A percentile compares a stretch with the other conserved stretches of the same genome.
Conservation (phyloP, 2,797 vertebrate genomes). For the Furcifer pardalis region DNA sequence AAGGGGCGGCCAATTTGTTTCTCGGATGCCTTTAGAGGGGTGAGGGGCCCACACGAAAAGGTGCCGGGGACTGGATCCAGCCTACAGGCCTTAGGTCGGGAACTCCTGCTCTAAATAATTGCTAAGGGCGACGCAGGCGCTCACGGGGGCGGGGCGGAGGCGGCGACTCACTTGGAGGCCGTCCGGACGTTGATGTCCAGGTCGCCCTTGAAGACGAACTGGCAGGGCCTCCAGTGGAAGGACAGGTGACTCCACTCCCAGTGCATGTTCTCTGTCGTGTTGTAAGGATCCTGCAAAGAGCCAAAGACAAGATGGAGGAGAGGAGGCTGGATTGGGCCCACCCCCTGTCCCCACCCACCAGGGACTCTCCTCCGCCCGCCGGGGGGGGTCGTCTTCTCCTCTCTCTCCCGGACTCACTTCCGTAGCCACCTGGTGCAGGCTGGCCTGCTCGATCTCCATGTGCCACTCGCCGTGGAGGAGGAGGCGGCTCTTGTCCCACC, state of each 20-base stretch:
- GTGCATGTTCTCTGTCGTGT: conserved; percentile 98
- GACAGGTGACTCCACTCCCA: conserved; percentile 96
- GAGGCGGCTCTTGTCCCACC: conserved; percentile 99
- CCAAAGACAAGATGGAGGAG: fast-evolving
- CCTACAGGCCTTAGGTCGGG: no score
- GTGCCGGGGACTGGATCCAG: no score
- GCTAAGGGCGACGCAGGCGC: no score
- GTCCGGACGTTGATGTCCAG: conserved; percentile 96
- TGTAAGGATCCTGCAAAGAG: conserved; percentile 90
- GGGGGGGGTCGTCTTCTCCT: fast-evolving
- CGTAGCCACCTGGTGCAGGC: conserved; percentile 94
- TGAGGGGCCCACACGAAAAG: no score
- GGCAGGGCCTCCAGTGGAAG: conserved; percentile 93
- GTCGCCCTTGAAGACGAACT: conserved; percentile 94
- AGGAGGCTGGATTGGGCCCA: fast-evolving
- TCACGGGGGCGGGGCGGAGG: no score
- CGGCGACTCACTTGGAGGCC: conserved; percentile 89
- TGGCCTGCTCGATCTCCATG: conserved; percentile 96
- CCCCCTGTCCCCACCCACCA: fast-evolving
- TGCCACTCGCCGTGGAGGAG: conserved; percentile 91
- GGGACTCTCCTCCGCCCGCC: no score
- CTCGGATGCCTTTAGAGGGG: no score
- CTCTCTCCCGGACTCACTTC: conserved; percentile 78
- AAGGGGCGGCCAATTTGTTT: no score
- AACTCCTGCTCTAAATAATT: no score